Conservation (phyloP, 2,113 vertebrate species). For the Macrotus californicus region DNA sequence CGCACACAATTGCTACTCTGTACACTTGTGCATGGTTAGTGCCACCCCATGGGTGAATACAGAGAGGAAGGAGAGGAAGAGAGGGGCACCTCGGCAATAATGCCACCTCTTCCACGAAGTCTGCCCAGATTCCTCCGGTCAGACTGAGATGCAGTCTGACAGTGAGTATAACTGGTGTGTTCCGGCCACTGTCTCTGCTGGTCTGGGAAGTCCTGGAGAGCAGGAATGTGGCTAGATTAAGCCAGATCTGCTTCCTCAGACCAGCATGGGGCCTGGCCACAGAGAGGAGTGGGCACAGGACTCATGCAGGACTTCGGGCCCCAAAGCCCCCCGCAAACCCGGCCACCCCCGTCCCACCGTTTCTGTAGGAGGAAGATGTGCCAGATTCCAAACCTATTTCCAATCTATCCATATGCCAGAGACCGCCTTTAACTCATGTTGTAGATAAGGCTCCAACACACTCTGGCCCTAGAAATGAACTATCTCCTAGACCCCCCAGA, state of each 20-base stretch:
- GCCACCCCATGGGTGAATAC: rapidly evolving
- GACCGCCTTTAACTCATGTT: not conserved
- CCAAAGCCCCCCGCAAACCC: not conserved
- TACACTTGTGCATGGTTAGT: too few relatives aligned
- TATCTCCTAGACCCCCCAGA: not conserved
- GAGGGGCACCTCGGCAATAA: not conserved
- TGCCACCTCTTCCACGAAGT: not conserved
- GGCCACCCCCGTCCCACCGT: not conserved
- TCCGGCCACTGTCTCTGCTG: not conserved
- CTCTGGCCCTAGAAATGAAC: not conserved
- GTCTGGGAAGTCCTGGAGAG: not conserved
- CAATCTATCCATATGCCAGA: not conserved
- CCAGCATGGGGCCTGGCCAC: not conserved
- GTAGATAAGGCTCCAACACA: not conserved
- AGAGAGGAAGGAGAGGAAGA: not conserved
- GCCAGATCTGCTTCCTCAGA: not conserved
- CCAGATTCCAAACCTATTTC: slow-evolving; percentile 18
- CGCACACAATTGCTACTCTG: not conserved
- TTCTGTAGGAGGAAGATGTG: not conserved
- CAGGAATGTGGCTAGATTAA: not conserved
- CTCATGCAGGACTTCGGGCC: not conserved
- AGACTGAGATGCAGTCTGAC: not conserved
- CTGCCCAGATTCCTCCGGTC: not conserved
- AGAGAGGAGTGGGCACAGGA: not conserved
- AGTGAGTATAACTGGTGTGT: not conserved